phyloP scores from a whole-genome alignment of 2,888 invertebrate species.

The Drosophila bunnanda region DNA sequence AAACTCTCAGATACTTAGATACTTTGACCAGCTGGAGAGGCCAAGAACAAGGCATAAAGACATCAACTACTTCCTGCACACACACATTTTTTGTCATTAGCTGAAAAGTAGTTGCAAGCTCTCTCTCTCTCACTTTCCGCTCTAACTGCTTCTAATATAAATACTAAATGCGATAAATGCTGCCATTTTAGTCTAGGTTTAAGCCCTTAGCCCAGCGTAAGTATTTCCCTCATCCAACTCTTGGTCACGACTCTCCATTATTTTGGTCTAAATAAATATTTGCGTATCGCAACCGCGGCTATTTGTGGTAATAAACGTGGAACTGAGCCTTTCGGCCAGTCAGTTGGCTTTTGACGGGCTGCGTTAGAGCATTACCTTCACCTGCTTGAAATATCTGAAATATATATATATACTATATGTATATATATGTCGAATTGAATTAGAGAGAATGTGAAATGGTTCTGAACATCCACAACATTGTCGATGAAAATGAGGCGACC shows the following conservation, averaged over 20 bases:
- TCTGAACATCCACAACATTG: conserved; percentile 63
- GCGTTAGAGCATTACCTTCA: not conserved
- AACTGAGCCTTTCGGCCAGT: not conserved
- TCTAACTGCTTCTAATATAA: not conserved
- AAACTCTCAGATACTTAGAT: conserved; percentile 5
- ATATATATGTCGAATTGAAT: conserved; percentile 15
- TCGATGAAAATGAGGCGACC: conserved; percentile 38
- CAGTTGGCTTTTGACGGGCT: conserved; percentile 18
- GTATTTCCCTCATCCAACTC: conserved; percentile 16
- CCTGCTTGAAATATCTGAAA: not conserved
- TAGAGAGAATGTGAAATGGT: conserved; percentile 49
- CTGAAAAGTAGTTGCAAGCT: conserved; percentile 44
- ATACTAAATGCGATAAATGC: not conserved
- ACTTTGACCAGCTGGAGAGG: conserved; percentile 4
- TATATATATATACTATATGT: not conserved
- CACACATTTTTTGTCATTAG: conserved; percentile 38
- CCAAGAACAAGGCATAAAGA: not conserved
- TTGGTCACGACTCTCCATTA: conserved; percentile 6
- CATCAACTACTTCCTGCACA: conserved; percentile 1
- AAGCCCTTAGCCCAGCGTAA: conserved; percentile 22
- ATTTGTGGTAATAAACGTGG: conserved; percentile 2
- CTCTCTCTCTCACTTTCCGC: conserved; percentile 11
- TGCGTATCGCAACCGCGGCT: not conserved
- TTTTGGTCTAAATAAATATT: not conserved
- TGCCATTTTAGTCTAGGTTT: conserved; percentile 15